phyloP scores from a whole-genome alignment of 1,140 invertebrate species.

The Drosophila elegans region DNA sequence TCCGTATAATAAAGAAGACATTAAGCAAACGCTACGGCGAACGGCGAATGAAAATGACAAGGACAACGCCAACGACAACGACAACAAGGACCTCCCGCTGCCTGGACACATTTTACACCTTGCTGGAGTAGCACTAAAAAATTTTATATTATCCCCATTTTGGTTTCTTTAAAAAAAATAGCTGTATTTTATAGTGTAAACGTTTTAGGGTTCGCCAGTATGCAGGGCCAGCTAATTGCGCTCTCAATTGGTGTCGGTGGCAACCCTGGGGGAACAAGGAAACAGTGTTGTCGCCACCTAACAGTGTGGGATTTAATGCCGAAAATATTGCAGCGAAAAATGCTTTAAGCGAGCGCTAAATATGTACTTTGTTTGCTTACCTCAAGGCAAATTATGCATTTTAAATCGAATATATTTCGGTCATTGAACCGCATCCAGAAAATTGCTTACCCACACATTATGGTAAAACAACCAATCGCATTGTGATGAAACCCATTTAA shows the following conservation, averaged over 20 bases:
- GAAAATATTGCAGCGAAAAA: constrained; percentile 5
- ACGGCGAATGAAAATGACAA: constrained; percentile 50
- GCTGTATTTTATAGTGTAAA: constrained; percentile 65
- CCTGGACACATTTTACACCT: constrained; percentile 64
- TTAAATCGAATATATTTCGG: constrained; percentile 7
- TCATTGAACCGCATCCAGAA: constrained; percentile 23
- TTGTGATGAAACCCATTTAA: constrained; percentile 57
- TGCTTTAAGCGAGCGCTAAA: constrained; percentile 9
- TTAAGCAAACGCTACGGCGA: constrained; percentile 71
- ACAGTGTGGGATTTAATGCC: neutral
- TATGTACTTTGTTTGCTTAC: neutral
- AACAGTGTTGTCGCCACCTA: neutral
- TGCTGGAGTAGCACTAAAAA: constrained; percentile 50
- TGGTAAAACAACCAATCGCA: constrained; percentile 16
- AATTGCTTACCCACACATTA: constrained; percentile 11
- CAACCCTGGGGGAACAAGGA: neutral
- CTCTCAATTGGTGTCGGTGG: constrained; percentile 12
- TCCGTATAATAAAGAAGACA: constrained; percentile 82
- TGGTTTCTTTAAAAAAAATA: constrained; percentile 29
- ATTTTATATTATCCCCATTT: constrained; percentile 65
- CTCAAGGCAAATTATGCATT: constrained; percentile 9
- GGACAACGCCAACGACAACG: constrained; percentile 53
- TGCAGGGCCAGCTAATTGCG: constrained; percentile 40
- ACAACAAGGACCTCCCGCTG: constrained; percentile 68
- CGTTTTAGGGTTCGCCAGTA: constrained; percentile 59